Percentiles rank a stretch among this genome's conserved stretches.
These are phyloP conservation scores for Tribolium madens DNA, from an alignment of 1,140 invertebrate genomes.

Conservation along the genomic window DNA sequence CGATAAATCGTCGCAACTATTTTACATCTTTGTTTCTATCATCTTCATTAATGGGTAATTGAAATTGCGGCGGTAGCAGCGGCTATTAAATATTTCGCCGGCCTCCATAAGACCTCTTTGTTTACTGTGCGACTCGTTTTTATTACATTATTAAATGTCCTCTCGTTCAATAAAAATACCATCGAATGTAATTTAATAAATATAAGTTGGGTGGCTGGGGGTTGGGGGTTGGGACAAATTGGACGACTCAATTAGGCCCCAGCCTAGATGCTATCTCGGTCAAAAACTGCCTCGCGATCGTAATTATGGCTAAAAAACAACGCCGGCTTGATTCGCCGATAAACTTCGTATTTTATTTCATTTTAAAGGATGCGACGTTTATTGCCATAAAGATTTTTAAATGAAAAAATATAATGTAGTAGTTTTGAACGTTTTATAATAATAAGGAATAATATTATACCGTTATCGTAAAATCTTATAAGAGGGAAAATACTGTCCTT, in stretches of 20 bases:
- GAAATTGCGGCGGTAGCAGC: constrained; percentile 21
- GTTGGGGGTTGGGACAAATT: background rate
- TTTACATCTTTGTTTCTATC: constrained; percentile 22
- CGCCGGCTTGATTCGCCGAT: background rate
- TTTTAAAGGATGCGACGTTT: constrained; percentile 36
- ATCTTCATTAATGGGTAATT: constrained; percentile 30
- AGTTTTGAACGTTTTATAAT: constrained; percentile 35
- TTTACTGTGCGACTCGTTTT: constrained; percentile 32
- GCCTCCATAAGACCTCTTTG: constrained; percentile 30
- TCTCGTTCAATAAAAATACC: constrained; percentile 32
- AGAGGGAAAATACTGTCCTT: constrained; percentile 36
- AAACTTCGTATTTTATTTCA: constrained; percentile 23
- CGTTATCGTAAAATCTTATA: constrained; percentile 38
- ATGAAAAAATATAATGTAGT: constrained; percentile 37
- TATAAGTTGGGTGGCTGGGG: constrained; percentile 6
- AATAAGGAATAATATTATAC: constrained; percentile 37
- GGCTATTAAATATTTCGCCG: constrained; percentile 32
- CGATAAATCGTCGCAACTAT: background rate
- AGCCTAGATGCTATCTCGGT: constrained; percentile 7
- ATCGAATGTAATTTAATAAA: constrained; percentile 33
- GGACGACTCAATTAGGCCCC: constrained; percentile 17
- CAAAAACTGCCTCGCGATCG: background rate
- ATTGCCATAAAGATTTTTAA: constrained; percentile 38
- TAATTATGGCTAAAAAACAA: constrained; percentile 32
- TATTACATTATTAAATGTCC: constrained; percentile 27